These are phyloP conservation scores for Eurystomus glaucurus DNA, from an alignment of 2,797 vertebrate genomes.

Conservation along the genomic window DNA sequence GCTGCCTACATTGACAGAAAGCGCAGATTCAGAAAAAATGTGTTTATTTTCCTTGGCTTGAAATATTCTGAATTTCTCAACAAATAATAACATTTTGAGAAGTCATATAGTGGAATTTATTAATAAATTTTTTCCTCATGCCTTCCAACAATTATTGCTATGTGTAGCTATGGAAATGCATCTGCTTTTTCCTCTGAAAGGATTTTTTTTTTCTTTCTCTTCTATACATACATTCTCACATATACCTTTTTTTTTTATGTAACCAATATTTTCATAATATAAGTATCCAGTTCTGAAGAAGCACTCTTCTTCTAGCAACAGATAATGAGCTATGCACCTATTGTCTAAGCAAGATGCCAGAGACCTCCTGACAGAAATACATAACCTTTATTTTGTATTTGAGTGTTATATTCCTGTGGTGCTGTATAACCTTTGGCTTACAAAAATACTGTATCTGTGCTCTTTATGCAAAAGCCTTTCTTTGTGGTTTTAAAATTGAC, in stretches of 20 bases:
- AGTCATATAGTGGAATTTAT: background rate
- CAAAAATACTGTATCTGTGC: background rate
- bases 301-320: background rate
- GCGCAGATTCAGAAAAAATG: slow-evolving; percentile 15
- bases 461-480: slow-evolving; percentile 18
- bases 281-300: background rate
- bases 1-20: slow-evolving; percentile 8
- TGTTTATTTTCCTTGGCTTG: background rate
- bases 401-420: background rate
- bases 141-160: background rate
- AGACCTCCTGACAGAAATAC: background rate
- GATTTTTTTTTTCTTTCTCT: background rate
- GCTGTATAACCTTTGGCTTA: background rate
- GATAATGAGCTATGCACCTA: background rate
- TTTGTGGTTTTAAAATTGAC: slow-evolving; percentile 44
- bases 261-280: background rate
- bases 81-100: background rate
- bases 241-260: background rate
- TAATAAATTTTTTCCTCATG: background rate
- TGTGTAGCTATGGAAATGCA: background rate
- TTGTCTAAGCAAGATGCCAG: background rate
- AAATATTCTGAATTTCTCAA: background rate
- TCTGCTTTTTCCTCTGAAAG: background rate
- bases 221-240: background rate
- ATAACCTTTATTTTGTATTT: background rate